These are phyloP conservation scores for Emmelina monodactyla DNA, from an alignment of 2,888 invertebrate species.

Conservation along the genomic window DNA sequence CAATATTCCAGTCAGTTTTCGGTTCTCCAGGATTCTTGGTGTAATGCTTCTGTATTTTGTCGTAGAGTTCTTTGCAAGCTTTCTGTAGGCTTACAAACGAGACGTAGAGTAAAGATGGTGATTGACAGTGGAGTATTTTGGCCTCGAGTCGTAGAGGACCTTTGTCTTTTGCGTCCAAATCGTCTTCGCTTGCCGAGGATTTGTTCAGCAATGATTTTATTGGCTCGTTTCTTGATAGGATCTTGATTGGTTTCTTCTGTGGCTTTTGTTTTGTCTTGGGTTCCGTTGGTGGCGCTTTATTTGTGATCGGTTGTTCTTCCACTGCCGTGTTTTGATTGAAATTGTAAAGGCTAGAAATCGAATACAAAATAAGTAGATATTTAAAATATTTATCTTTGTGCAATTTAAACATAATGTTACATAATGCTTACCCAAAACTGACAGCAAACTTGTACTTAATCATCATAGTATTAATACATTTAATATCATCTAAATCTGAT, in stretches of 20 bases:
- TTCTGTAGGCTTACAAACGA: conserved; percentile 51
- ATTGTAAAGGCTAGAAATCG: conserved; percentile 32
- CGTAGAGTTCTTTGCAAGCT: conserved; percentile 49
- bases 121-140: conserved; percentile 50
- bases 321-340: conserved; percentile 29
- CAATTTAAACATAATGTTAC: background rate
- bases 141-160: conserved; percentile 58
- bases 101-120: conserved; percentile 70
- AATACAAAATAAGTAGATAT: background rate
- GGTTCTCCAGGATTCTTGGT: conserved; percentile 21
- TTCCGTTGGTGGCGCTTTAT: conserved; percentile 26
- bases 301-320: conserved; percentile 29
- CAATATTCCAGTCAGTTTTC: conserved; percentile 52
- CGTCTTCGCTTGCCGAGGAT: background rate
- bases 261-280: conserved; percentile 16
- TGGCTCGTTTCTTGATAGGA: conserved; percentile 22
- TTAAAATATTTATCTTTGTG: background rate
- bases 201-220: background rate
- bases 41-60: conserved; percentile 65
- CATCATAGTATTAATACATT: conserved; percentile 48
- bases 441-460: conserved; percentile 45
- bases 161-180: conserved; percentile 43
- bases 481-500: conserved; percentile 24
- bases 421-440: conserved; percentile 37
- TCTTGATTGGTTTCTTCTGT: conserved; percentile 18